Conservation (phyloP, 2,888 invertebrate genomes). For the Macaria liturata region DNA sequence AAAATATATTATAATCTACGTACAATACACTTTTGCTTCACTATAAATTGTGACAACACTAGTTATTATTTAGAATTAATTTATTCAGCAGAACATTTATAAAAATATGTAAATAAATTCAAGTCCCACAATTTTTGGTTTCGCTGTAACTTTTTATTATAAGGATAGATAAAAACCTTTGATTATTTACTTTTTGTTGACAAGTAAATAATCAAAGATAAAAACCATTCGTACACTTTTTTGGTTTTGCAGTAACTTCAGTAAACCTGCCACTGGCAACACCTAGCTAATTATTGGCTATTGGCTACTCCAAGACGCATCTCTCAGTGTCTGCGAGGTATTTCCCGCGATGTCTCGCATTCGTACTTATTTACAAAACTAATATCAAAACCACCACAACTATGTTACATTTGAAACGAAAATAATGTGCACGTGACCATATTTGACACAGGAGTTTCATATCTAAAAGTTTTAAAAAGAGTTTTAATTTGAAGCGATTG, state of each 20-base stretch:
- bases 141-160: not conserved
- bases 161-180: not conserved
- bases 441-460: too few species aligned
- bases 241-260: not conserved
- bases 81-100: too few species aligned
- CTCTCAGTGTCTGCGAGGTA: conserved; percentile 4
- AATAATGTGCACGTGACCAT: conserved; percentile 3
- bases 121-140: too few species aligned
- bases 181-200: not conserved
- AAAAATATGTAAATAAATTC: too few species aligned
- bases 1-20: too few species aligned
- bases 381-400: conserved; percentile 3
- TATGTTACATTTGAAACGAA: conserved; percentile 1
- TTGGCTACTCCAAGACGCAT: not conserved
- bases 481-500: too few species aligned
- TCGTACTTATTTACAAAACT: conserved; percentile 3
- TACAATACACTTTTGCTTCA: too few species aligned
- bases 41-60: too few species aligned
- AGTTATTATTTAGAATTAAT: too few species aligned
- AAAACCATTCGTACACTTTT: not conserved
- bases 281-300: too few species aligned
- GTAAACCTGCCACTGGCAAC: not conserved
- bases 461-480: too few species aligned
- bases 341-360: conserved; percentile 14
- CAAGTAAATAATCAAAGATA: not conserved